Conservation (phyloP, 2,797 vertebrate genomes). For the Alosa sapidissima region DNA sequence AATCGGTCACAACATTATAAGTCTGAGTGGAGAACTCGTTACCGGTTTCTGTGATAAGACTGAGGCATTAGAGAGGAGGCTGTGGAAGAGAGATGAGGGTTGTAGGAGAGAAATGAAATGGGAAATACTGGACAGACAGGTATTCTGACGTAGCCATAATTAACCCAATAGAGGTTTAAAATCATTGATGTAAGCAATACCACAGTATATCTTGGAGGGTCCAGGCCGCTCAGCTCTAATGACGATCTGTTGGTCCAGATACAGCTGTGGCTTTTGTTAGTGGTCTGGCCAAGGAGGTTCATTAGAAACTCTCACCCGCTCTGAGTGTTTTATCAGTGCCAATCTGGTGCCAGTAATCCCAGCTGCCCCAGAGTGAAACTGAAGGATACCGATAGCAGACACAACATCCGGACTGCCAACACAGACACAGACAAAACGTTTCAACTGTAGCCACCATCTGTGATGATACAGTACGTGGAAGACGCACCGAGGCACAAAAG, state of each 20-base stretch:
- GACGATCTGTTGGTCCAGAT: slow-evolving; percentile 56
- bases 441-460: background rate
- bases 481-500: background rate
- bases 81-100: background rate
- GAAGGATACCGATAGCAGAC: slow-evolving; percentile 28
- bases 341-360: slow-evolving; percentile 33
- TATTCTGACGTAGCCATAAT: background rate
- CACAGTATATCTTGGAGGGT: background rate
- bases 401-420: slow-evolving; percentile 32
- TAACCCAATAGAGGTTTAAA: background rate
- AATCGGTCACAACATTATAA: background rate
- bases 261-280: slow-evolving; percentile 53
- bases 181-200: background rate
- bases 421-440: slow-evolving; percentile 5
- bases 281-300: slow-evolving; percentile 35
- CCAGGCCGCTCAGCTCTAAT: slow-evolving; percentile 53
- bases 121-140: background rate
- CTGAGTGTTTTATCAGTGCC: slow-evolving; percentile 15
- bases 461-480: no score
- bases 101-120: background rate
- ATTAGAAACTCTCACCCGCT: slow-evolving; percentile 7
- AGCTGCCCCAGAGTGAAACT: slow-evolving; percentile 29
- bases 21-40: background rate
- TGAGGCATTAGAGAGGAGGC: background rate
- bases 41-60: background rate